Evolutionary conservation across 23 tunicate genomes (phyloP), one percentile per base, ranked within the genome.

Genomic region (Trididemnum miniatum): DNA sequence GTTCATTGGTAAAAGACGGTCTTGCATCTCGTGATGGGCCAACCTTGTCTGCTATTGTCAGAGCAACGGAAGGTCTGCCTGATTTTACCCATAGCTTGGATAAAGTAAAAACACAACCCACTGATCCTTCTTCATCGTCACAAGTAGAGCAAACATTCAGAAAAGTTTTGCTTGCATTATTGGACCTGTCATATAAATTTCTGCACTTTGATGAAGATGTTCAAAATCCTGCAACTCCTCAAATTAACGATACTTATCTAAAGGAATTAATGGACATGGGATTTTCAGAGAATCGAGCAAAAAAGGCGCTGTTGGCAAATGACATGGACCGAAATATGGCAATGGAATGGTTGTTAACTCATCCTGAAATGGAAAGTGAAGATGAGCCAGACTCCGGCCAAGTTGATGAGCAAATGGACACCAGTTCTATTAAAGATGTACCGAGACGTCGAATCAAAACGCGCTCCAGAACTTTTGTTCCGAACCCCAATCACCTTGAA

Each of bases 151-250:
- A 92, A 83, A 92, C 97, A 0, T 83, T 92, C 31, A 51, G 97
- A 23, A 88, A 88, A 36, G 90, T 92, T 34, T 66, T 92, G 83
- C 86, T 92, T 18, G 86, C 97, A 7, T 73, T 92, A 52, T 83
- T 92, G n/a, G 97, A 92, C 5, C 85, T 92, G 18, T 92, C 97
- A 0, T 92, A 92, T 72, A 92, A 92, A 78, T 82, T 92, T 65
- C 83, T 92, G 89, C 87, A 88, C 69, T 92, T 92, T 81, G 92
- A 92, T 27, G 59, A 87, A 49, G 88, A 82, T 34, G 78, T 51
- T 9, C 64, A 51, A 2, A 27, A 37, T 2, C 29, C 3, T 5
- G 34, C 65, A 28, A 24, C 59, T 23, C 57, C 36, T 35, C 34
- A 57, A 37, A 34, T 85, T 28, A 85, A 82, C 0, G 7, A 76